phyloP scores from a whole-genome alignment of 2,113 vertebrate species.

The Paradoxurus hermaphroditus region DNA sequence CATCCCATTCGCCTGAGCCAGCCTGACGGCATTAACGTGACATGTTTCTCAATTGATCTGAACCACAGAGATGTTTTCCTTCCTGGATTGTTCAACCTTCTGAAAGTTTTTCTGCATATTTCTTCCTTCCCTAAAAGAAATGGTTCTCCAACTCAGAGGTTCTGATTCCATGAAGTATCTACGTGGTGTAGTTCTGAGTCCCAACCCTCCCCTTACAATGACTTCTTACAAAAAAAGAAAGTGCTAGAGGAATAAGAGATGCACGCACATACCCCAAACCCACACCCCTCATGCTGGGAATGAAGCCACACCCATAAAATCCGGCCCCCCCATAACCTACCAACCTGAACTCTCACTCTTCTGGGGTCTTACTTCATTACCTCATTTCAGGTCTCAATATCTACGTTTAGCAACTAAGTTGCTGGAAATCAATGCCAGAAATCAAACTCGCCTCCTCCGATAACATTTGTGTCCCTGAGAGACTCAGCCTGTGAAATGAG shows the following conservation, averaged over 20 bases:
- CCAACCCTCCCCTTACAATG: not conserved
- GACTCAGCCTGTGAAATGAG: not conserved
- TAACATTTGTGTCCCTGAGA: not conserved
- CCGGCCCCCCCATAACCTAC: not conserved
- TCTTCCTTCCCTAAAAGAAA: not conserved
- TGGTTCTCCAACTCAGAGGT: not conserved
- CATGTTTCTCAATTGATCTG: not conserved
- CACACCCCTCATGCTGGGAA: not conserved
- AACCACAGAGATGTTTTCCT: not conserved
- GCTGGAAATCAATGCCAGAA: not conserved
- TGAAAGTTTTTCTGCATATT: not conserved
- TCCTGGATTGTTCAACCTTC: not conserved
- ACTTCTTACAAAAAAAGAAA: not conserved
- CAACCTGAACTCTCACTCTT: not conserved
- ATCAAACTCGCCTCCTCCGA: not conserved
- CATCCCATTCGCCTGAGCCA: not conserved
- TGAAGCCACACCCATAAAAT: not conserved
- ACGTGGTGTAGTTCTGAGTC: not conserved
- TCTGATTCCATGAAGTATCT: not conserved
- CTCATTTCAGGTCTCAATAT: not conserved
- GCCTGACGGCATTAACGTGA: not conserved
- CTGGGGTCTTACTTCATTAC: not conserved
- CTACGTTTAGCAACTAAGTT: not conserved
- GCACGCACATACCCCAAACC: fast-evolving
- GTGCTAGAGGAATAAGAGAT: not conserved